A percentile compares a stretch with the other conserved stretches of the same genome.
Conservation (phyloP, 2,113 vertebrate species). For the Ivindomyrus marchei region DNA sequence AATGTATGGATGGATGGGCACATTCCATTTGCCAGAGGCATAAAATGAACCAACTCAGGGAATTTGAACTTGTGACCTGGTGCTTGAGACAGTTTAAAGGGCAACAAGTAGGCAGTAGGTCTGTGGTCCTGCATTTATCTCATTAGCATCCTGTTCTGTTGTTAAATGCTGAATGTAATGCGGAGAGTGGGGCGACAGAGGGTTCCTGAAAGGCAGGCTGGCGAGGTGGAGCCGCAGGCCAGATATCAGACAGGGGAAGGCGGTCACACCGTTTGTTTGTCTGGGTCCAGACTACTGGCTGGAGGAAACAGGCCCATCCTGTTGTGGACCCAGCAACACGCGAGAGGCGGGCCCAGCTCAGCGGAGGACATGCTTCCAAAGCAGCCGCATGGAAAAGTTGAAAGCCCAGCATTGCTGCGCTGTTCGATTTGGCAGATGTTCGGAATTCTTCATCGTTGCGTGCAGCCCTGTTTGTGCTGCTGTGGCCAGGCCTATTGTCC, state of each 20-base stretch:
- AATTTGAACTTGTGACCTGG: conserved; percentile 6
- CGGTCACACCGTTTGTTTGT: conserved; percentile 7
- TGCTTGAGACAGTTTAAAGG: background rate
- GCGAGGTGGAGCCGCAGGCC: background rate
- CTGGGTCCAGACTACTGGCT: conserved; percentile 9
- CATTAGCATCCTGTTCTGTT: background rate
- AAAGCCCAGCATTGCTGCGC: background rate
- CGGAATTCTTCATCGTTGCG: conserved; percentile 8
- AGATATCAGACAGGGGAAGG: background rate
- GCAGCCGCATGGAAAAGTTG: background rate
- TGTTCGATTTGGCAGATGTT: background rate
- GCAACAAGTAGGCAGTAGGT: background rate
- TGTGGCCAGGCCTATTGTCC: background rate
- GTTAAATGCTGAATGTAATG: background rate
- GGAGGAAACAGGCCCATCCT: conserved; percentile 22
- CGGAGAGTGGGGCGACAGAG: background rate
- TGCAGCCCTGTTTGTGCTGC: conserved; percentile 7
- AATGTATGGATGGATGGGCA: background rate
- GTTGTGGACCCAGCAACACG: conserved; percentile 22
- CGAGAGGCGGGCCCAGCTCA: background rate
- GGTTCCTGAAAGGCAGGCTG: conserved; percentile 11
- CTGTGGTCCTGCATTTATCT: background rate
- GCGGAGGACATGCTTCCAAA: background rate
- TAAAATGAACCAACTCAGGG: background rate
- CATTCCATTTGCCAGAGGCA: background rate